Base-by-base conservation (phyloP, 2,888 invertebrate species). In the Campoplex capitator region DNA sequence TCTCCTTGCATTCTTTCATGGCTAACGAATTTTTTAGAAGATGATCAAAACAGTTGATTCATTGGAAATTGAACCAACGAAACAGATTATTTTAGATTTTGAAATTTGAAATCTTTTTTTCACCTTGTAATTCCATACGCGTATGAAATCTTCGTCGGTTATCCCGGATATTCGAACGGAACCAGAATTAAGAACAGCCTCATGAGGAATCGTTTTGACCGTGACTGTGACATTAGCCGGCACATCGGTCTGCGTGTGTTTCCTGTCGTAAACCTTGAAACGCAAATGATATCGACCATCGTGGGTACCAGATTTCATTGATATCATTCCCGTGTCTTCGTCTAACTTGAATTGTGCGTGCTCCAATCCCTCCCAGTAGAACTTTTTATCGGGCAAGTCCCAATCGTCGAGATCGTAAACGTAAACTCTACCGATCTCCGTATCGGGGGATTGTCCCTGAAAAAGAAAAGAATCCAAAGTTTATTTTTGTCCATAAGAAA, bases 361-460 rank as follows among this genome's bases (percentile, higher is more conserved):
- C 93, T 98, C 98, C 79, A 96, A 95, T 70, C 96, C 96, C 93
- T 98, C 98, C 98, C 98, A 99, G 93, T 98, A 98, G 95, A 99
- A 99, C 92, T 98, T 98, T 95, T 99, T 99, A 94, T 99, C 99
- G 0, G 98, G 98, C 88, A 99, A 95, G 95, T 99, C 99, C 99
- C 99, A 99, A 94, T 99, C 99, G 94, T 99, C 99, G 89, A 98
- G 95, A 95, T 99, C 99, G 93, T 98, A 98, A 0, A 99, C 99
- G 94, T 99, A 99, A 9, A 99, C 99, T 88, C 98, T 96, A 54
- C 99, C 99, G 88, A 99, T 97, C 94, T 97, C 98, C 0, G 98
- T 98, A 91, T 98, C 98, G 42, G 97, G 98, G 82, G 98, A 97
- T 94, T 97, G 97, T 18, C 98, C 98, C 96, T 98, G 96, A 42